Base-by-base conservation (phyloP, 2,888 invertebrate genomes). In the Pterostichus niger region DNA sequence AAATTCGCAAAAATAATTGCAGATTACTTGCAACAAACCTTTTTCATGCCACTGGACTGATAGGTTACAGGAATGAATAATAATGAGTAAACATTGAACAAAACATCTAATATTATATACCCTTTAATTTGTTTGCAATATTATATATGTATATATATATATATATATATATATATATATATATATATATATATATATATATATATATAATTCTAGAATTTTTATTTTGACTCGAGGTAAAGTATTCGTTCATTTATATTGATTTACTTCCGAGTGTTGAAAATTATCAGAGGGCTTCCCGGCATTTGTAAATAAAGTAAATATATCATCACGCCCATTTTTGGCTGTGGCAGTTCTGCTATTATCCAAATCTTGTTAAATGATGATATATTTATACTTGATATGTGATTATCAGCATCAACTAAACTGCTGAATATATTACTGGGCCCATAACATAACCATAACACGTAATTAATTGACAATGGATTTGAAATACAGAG, bases 401-500 rank as follows among this genome's bases (percentile, higher is more conserved):
- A 49, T n/a, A 13, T 49, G 49, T 49, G 49, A 49, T 49, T 49
- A 49, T n/a, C 49, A n/a, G 49, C 40, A 49, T n/a, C 49, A n/a
- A n/a, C 40, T 40, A 40, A 40, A 40, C 40, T 24, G 24, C 24
- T 44, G 5, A 44, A 1, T 5, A 44, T 44, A 2, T 44, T 44
- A 11, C 44, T 24, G 24, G 44, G n/a, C 13, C 49, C 49, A 49
- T 49, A 49, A 49, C 49, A 49, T 49, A 49, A 49, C 49, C 49
- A n/a, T 49, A 49, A 49, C 49, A 49, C n/a, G n/a, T 11, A 49
- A 49, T 49, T 49, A 49, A 49, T 49, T 49, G 49, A 49, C 49
- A 10, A 1, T 11, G 6, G 49, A 49, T 49, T 49, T 49, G 49
- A 49, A 49, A 40, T 9, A 6, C 49, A 6, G 5, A 10, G 7